These are phyloP conservation scores for Enteromius mattozi DNA, from an alignment of 2,797 vertebrate genomes.

Conservation along the genomic window DNA sequence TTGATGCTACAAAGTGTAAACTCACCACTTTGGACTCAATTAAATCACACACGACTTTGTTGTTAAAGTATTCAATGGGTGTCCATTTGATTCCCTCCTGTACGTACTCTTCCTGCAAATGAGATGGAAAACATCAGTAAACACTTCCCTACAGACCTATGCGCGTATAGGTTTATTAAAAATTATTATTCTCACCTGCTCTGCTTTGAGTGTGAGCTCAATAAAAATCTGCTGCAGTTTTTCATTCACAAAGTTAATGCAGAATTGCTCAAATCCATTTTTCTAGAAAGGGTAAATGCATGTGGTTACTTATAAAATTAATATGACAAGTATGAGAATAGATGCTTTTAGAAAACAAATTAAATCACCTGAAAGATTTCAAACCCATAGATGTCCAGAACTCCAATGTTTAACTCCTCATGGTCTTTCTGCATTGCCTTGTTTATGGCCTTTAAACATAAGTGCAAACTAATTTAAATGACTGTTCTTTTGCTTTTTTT, in stretches of 20 bases:
- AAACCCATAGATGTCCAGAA: slow-evolving; percentile 87
- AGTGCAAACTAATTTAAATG: neutral
- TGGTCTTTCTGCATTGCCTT: slow-evolving; percentile 84
- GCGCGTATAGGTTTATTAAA: neutral
- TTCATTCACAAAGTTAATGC: slow-evolving; percentile 88
- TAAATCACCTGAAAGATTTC: slow-evolving; percentile 85
- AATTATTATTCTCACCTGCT: slow-evolving; percentile 74
- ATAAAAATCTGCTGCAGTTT: slow-evolving; percentile 89
- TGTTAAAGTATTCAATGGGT: slow-evolving; percentile 86
- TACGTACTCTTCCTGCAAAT: slow-evolving; percentile 82
- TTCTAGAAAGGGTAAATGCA: slow-evolving; percentile 60
- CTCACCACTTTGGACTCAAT: slow-evolving; percentile 88
- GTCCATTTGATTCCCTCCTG: slow-evolving; percentile 85
- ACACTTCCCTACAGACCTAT: neutral
- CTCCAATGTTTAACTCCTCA: slow-evolving; percentile 83
- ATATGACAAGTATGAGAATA: neutral
- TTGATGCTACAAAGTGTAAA: slow-evolving; percentile 8
- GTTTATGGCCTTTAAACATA: slow-evolving; percentile 75
- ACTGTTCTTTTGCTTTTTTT: neutral
- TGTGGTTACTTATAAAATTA: neutral
- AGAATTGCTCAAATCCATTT: slow-evolving; percentile 87
- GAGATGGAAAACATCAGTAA: neutral
- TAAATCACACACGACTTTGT: slow-evolving; percentile 87
- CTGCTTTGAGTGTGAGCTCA: slow-evolving; percentile 85
- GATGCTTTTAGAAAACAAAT: neutral